Conservation (phyloP, 2,888 invertebrate genomes). For the Bombyx huttoni region DNA sequence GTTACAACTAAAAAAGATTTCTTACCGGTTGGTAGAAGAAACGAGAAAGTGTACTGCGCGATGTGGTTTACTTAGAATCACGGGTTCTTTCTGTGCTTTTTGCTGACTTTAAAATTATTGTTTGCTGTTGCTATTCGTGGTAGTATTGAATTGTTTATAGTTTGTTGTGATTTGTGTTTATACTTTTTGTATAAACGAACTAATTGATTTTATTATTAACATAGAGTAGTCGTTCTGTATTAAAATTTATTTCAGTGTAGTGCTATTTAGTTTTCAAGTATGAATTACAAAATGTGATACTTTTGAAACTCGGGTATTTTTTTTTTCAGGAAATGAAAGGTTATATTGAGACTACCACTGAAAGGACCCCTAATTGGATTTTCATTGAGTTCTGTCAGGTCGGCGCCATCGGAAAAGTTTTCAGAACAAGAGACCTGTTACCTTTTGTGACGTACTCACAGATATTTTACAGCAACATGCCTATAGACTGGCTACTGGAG, state of each 20-base stretch:
- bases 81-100: not conserved
- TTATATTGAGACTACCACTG: slow-evolving; percentile 23
- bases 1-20: slow-evolving; percentile 89
- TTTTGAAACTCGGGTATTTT: not conserved
- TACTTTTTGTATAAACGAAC: no score
- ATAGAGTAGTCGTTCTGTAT: no score
- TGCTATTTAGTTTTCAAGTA: no score
- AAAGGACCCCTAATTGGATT: slow-evolving; percentile 82
- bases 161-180: no score
- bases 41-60: not conserved
- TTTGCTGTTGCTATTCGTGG: not conserved
- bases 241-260: no score
- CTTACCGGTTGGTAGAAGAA: slow-evolving; percentile 80
- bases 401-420: slow-evolving; percentile 96
- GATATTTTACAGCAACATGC: slow-evolving; percentile 96
- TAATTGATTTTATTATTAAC: no score
- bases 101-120: not conserved
- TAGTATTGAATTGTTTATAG: no score
- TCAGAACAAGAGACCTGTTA: slow-evolving; percentile 88
- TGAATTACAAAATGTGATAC: no score
- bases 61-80: not conserved
- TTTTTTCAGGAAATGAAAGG: slow-evolving; percentile 38
- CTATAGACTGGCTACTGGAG: slow-evolving; percentile 96
- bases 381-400: slow-evolving; percentile 93
- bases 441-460: slow-evolving; percentile 93